Evolutionary conservation across 2,888 invertebrate genomes (phyloP), one percentile per base, ranked within the genome.

Genomic region (Hofmannophila pseudospretella): DNA sequence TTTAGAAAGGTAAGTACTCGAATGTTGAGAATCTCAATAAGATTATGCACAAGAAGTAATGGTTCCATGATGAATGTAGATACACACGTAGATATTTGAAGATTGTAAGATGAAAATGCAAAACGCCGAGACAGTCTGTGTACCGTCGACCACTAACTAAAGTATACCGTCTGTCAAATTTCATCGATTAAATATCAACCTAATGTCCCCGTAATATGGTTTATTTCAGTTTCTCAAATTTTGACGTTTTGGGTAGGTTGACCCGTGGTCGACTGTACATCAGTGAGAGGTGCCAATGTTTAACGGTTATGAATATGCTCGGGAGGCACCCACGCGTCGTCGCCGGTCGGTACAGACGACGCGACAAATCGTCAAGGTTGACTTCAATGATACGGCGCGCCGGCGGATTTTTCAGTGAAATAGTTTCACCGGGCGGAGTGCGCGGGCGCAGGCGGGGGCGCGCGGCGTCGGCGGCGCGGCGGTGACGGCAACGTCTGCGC

Each of bases 341-440:
- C 23, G n/a, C n/a, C n/a, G 23, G 23, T n/a, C 60, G 51, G 68
- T 67, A 63, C 55, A 77, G 79, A 72, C 81, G 78, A 73, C 76
- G 80, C 82, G 85, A 80, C 82, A 78, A 72, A 73, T 70, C 76
- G 72, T 69, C 84, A 85, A 84, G 85, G 85, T 79, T 82, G 81
- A 58, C 70, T 77, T 70, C 74, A 77, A 79, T 77, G 76, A 75
- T 80, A 72, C 68, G 77, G 19, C 32, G 32, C 67, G 73, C 54
- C 73, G 69, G 57, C 67, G 62, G 71, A 81, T 76, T 82, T 85
- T 85, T 85, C 85, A 85, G 84, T 75, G 75, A 81, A 85, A 84
- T 82, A 82, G 79, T 85, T 80, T 78, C 75, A 76, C 71, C 64
- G 69, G 62, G 66, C 60, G 59, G 64, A 64, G 68, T 66, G 67